These are phyloP conservation scores for Ylistrum balloti DNA, from an alignment of 1,140 invertebrate genomes.

Conservation along the genomic window DNA sequence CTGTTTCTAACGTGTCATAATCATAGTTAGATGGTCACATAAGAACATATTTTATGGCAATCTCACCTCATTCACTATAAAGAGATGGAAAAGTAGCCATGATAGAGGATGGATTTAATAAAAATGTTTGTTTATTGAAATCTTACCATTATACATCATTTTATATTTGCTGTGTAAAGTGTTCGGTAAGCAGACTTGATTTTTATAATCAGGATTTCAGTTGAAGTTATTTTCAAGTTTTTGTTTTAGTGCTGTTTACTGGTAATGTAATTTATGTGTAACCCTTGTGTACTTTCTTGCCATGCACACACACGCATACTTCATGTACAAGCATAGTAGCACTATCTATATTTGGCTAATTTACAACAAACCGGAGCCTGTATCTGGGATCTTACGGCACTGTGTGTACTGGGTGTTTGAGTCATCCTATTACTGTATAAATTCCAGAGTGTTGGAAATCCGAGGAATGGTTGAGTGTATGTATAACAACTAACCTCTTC, in stretches of 20 bases:
- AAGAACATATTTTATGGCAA: too few relatives aligned
- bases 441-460: slow-evolving; percentile 33
- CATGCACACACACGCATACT: neutral
- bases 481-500: neutral
- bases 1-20: too few relatives aligned
- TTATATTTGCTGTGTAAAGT: neutral
- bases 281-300: neutral
- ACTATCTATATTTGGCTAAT: slow-evolving; percentile 40
- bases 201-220: neutral
- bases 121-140: too few relatives aligned
- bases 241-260: neutral
- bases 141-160: too few relatives aligned
- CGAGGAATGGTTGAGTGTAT: slow-evolving; percentile 6
- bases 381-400: neutral
- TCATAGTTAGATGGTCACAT: too few relatives aligned
- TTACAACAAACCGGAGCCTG: slow-evolving; percentile 1
- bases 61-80: too few relatives aligned
- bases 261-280: neutral
- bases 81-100: too few relatives aligned
- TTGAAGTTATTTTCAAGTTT: neutral
- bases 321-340: slow-evolving; percentile 11
- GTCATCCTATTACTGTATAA: slow-evolving; percentile 26
- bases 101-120: too few relatives aligned
- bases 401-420: slow-evolving; percentile 30
- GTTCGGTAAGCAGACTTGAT: neutral